A percentile compares a stretch with the other conserved stretches of the same genome.
Evolutionary conservation across 2,113 vertebrate species (phyloP).

Genomic region (Trichomycterus rosablanca): DNA sequence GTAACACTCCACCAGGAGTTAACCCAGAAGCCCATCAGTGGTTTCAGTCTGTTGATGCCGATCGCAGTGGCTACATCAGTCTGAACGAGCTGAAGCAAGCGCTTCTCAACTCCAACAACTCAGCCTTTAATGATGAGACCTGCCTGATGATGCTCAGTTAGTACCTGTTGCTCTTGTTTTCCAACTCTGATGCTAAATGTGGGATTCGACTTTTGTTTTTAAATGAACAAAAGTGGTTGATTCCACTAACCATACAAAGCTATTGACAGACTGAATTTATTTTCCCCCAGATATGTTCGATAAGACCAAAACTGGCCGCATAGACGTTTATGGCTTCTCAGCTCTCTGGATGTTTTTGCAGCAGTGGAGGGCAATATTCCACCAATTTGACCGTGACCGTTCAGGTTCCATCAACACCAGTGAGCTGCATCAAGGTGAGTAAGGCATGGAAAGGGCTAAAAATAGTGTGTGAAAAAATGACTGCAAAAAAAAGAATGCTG

Average conservation of each 20-base stretch:
- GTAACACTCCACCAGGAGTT: slow-evolving; percentile 72
- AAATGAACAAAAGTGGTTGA: background rate
- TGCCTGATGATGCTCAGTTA: slow-evolving; percentile 95
- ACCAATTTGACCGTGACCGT: slow-evolving; percentile 85
- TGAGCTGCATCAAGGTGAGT: slow-evolving; percentile 89
- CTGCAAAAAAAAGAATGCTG: too few relatives aligned
- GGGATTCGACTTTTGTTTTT: background rate
- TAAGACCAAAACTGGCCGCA: slow-evolving; percentile 77
- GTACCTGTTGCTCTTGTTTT: slow-evolving; percentile 47
- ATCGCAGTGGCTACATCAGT: slow-evolving; percentile 86
- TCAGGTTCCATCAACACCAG: slow-evolving; percentile 79
- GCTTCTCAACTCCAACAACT: slow-evolving; percentile 92
- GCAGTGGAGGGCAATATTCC: slow-evolving; percentile 85
- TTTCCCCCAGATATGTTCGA: slow-evolving; percentile 72
- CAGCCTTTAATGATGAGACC: slow-evolving; percentile 86
- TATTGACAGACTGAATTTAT: too few relatives aligned
- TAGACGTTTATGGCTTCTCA: slow-evolving; percentile 85
- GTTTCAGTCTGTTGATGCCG: slow-evolving; percentile 84
- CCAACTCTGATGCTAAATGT: too few relatives aligned
- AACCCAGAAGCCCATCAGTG: slow-evolving; percentile 86
- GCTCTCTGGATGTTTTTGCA: slow-evolving; percentile 86
- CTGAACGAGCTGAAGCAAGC: slow-evolving; percentile 89
- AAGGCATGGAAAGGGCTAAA: background rate
- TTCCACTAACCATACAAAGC: background rate
- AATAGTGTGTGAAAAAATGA: too few relatives aligned